Conservation (phyloP, 2,797 vertebrate species). For the Ambastaia sidthimunki region DNA sequence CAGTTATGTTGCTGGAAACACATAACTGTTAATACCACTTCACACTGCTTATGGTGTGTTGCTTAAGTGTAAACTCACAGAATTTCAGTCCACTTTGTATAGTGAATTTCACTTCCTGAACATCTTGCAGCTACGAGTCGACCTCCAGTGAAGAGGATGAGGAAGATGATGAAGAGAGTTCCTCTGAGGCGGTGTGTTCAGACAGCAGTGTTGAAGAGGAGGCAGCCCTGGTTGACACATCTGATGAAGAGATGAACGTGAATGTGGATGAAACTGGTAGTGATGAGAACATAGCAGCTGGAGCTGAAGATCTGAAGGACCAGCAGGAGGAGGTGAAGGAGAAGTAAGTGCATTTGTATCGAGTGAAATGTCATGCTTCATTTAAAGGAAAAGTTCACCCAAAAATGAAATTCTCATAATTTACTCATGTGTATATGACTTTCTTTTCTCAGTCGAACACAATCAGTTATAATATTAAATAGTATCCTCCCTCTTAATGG, state of each 20-base stretch:
- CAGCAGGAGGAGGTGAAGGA: conserved; percentile 74
- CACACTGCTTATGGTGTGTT: too few species aligned
- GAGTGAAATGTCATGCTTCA: neutral
- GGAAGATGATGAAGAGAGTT: conserved; percentile 79
- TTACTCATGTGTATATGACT: too few species aligned
- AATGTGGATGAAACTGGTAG: conserved; percentile 74
- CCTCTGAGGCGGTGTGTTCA: conserved; percentile 74
- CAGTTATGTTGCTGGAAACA: too few species aligned
- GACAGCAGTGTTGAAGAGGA: conserved; percentile 83
- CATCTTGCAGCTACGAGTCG: conserved; percentile 86
- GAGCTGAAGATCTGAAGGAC: conserved; percentile 8
- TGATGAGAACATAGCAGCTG: conserved; percentile 68
- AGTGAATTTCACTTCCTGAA: neutral
- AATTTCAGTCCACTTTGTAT: too few species aligned
- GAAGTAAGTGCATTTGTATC: conserved; percentile 75
- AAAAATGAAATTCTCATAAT: too few species aligned
- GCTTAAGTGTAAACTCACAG: too few species aligned
- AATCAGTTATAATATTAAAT: too few species aligned
- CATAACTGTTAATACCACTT: too few species aligned
- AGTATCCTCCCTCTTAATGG: too few species aligned
- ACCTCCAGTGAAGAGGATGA: conserved; percentile 87
- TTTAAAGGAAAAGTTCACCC: too few species aligned
- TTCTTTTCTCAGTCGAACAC: too few species aligned
- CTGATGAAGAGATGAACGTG: conserved; percentile 82
- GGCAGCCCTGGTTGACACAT: conserved; percentile 79